Conservation (phyloP, 92 coral and sea anemone genomes). For the Meandrina meandrites region DNA sequence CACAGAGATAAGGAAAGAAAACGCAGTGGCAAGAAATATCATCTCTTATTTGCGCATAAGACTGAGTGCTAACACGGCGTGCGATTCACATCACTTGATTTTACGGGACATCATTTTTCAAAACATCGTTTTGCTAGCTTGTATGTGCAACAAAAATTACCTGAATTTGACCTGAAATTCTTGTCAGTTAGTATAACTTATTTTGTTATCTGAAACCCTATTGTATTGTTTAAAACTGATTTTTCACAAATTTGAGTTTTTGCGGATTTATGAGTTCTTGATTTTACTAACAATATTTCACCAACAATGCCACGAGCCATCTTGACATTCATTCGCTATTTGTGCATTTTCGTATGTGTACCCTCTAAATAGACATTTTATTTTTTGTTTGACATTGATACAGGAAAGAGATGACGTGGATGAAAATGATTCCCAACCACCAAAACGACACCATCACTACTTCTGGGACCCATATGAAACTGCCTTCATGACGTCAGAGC, state of each 20-base stretch:
- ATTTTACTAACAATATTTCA: too few relatives aligned
- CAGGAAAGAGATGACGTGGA: conserved; percentile 31
- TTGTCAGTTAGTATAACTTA: too few relatives aligned
- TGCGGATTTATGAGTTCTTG: too few relatives aligned
- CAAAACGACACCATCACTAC: conserved; percentile 51
- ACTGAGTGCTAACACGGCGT: background rate
- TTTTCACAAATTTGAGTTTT: background rate
- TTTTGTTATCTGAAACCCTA: too few relatives aligned
- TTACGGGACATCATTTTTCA: too few relatives aligned
- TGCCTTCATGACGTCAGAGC: conserved; percentile 61
- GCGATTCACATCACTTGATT: background rate
- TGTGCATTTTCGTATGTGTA: background rate
- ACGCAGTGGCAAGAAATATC: background rate
- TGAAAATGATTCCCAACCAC: conserved; percentile 4
- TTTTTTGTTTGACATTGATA: background rate
- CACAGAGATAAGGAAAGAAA: background rate
- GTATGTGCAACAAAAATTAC: background rate
- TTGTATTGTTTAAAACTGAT: background rate
- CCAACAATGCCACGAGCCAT: too few relatives aligned
- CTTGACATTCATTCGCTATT: too few relatives aligned
- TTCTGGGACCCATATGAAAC: conserved; percentile 81
- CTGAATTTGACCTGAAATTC: too few relatives aligned
- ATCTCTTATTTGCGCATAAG: background rate
- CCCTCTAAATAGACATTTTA: background rate
- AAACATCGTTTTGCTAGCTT: background rate